phyloP scores from a whole-genome alignment of 2,888 invertebrate genomes.

The Cataglyphis livida region DNA sequence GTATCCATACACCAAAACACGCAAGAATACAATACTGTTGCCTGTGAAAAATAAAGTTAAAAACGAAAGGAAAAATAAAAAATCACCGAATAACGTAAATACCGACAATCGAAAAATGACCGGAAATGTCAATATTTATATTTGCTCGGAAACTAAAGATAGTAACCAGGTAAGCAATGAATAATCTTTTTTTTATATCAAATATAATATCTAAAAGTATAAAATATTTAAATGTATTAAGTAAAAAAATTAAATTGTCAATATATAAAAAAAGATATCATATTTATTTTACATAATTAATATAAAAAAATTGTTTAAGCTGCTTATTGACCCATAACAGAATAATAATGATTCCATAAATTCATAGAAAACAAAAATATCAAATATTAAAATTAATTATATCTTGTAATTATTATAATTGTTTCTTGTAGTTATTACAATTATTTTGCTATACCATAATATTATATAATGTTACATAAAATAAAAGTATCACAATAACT shows the following conservation, averaged over 20 bases:
- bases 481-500: not conserved
- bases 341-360: not conserved
- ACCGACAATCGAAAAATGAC: constrained; percentile 79
- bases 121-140: constrained; percentile 81
- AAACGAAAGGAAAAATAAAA: constrained; percentile 28
- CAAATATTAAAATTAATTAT: not conserved
- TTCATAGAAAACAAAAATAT: not conserved
- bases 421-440: not conserved
- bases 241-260: not conserved
- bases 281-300: not conserved
- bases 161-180: constrained; percentile 61
- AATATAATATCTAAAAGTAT: not conserved
- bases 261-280: not conserved
- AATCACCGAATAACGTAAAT: constrained; percentile 37
- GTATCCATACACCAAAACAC: not conserved
- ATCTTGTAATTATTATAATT: not conserved
- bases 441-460: not conserved
- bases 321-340: not conserved
- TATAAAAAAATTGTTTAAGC: not conserved
- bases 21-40: not conserved
- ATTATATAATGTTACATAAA: not conserved
- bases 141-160: constrained; percentile 78
- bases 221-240: not conserved
- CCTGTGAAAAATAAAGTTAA: constrained; percentile 1
- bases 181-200: not conserved